Conservation (phyloP, 2,888 invertebrate genomes). For the Isotomurus palustris region DNA sequence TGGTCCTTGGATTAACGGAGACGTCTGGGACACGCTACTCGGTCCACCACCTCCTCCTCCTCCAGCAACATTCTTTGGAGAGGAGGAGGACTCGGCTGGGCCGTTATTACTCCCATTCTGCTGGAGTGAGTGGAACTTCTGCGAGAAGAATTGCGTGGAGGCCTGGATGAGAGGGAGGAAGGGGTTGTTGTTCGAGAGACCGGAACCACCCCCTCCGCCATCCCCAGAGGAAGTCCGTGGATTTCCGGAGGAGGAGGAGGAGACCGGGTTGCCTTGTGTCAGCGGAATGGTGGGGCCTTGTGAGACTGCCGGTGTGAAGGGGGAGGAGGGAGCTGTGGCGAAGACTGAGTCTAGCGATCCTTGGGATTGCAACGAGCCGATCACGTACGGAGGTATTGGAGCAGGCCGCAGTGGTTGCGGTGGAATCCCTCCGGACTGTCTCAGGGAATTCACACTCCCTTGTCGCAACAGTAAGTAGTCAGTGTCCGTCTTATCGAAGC, state of each 20-base stretch:
- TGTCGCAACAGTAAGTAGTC: conserved; percentile 50
- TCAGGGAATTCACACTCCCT: conserved; percentile 22
- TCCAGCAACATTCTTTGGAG: too few relatives aligned
- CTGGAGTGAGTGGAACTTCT: conserved; percentile 37
- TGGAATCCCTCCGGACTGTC: conserved; percentile 32
- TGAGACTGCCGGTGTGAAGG: conserved; percentile 2
- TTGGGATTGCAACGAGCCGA: conserved; percentile 16
- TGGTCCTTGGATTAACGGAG: neutral
- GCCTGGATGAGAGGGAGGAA: conserved; percentile 44
- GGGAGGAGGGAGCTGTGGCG: conserved; percentile 29
- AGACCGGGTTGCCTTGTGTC: neutral
- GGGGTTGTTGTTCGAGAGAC: conserved; percentile 39
- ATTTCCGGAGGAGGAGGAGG: neutral
- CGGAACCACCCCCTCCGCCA: conserved; percentile 6
- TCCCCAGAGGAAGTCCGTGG: neutral
- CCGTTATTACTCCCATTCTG: neutral
- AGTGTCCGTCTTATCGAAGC: conserved; percentile 61
- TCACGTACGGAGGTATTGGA: conserved; percentile 41
- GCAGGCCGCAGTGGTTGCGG: conserved; percentile 47
- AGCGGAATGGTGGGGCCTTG: neutral
- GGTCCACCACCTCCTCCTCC: too few relatives aligned
- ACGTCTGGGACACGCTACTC: neutral
- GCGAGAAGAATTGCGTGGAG: conserved; percentile 39
- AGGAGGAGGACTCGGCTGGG: too few relatives aligned
- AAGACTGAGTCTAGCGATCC: conserved; percentile 37